Evolutionary conservation across 2,888 invertebrate genomes (phyloP).

Genomic region (Stegophylla sp.): DNA sequence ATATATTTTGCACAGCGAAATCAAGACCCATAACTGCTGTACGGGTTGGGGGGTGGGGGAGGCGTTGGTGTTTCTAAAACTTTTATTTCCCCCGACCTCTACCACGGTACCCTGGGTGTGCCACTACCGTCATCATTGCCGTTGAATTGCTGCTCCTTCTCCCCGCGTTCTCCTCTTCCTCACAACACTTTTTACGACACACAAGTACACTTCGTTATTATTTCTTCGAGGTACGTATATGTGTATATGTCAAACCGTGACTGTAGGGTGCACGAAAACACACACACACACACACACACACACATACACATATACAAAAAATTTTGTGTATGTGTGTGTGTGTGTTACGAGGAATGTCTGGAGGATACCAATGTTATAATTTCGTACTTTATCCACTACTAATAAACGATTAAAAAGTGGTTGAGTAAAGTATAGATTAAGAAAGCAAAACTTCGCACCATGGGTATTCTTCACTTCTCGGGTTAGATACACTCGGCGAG

Average conservation of each 20-base stretch:
- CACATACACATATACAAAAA: background rate
- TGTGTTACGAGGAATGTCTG: too few species aligned
- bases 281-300: too few species aligned
- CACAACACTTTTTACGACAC: background rate
- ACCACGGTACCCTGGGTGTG: background rate
- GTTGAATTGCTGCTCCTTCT: background rate
- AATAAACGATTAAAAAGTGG: too few species aligned
- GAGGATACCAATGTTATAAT: too few species aligned
- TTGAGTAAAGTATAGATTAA: too few species aligned
- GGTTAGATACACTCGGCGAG: too few species aligned
- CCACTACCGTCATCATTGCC: background rate
- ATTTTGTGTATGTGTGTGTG: background rate
- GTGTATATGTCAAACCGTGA: background rate
- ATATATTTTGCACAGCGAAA: slow-evolving; percentile 6
- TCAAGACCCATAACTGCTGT: slow-evolving; percentile 49
- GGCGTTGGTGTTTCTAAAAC: slow-evolving; percentile 43
- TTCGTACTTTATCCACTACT: too few species aligned
- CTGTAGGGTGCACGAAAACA: too few species aligned
- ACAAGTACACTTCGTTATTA: background rate
- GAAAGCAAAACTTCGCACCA: too few species aligned
- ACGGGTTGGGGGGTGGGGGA: background rate
- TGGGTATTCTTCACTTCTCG: too few species aligned
- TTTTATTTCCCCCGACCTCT: slow-evolving; percentile 11
- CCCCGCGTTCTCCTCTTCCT: background rate
- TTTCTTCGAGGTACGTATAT: background rate